Conservation (phyloP, 2,113 vertebrate genomes). For the Protobothrops flavoviridis region DNA sequence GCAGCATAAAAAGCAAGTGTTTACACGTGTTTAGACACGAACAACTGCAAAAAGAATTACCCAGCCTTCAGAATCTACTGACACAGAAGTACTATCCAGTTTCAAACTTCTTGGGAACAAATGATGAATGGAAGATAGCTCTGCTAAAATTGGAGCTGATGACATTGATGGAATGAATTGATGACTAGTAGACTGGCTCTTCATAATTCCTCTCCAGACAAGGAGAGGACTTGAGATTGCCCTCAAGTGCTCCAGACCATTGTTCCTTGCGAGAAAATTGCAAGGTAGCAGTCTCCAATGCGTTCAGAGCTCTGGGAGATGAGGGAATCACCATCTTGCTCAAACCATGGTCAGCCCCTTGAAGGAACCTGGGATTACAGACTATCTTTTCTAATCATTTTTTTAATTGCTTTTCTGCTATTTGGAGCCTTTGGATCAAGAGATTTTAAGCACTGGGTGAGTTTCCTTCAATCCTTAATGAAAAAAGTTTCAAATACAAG, state of each 20-base stretch:
- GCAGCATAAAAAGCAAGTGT: accelerated
- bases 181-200: neutral
- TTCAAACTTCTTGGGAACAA: neutral
- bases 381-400: neutral
- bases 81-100: neutral
- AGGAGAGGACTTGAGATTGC: neutral
- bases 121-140: neutral
- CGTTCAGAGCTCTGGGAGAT: neutral
- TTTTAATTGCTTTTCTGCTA: neutral
- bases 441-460: neutral
- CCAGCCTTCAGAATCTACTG: accelerated
- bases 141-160: neutral
- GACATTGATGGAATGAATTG: neutral
- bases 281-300: neutral
- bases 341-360: neutral
- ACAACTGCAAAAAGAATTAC: neutral
- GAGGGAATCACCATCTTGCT: neutral
- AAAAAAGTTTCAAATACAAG: neutral
- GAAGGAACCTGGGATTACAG: neutral
- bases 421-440: neutral
- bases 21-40: neutral
- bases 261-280: neutral
- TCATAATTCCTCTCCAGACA: neutral
- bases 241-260: neutral
- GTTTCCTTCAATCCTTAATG: neutral